Evolutionary conservation across 2,888 invertebrate genomes (phyloP), one percentile per base, ranked within the genome.

Genomic region (Atrina japonica): DNA sequence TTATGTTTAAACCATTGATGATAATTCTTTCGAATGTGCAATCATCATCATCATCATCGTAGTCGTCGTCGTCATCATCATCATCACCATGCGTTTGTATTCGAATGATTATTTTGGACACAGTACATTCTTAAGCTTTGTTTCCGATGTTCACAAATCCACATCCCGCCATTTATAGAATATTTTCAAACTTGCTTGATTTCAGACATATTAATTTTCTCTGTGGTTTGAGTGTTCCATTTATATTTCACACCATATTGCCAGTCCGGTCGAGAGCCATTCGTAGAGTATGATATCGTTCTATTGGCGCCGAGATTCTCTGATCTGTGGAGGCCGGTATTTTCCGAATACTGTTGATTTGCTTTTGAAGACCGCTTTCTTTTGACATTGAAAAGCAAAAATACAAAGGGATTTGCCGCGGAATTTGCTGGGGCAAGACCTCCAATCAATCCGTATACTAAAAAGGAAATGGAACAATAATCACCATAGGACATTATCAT

Each of bases 371-470:
- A 3, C 25, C 56, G 21, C n/a, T 69, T 73, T 9, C 70, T 14
- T 65, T 87, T 86, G 30, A 83, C 80, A 66, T 88, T 90, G 74
- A 90, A 90, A 16, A 84, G 66, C 23, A 90, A 82, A 65, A 90
- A 89, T 14, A 90, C 86, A 69, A 82, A 90, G 1, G 90, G 89
- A 66, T 90, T 90, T 7, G 83, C 83, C 0, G 87, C 86, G 0
- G 89, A 89, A 72, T 90, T 89, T 63, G 88, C 87, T 1, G 88
- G 87, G 0, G 89, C 88, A 66, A 90, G 80, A 6, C 86, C 88
- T 0, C 88, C 89, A 0, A 90, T 75, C 2, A 90, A 65, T 5
- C 84, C 86, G 58, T 86, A 86, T 7, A 86, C 71, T 0, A 68
- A 59, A 5, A 67, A 64, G 6, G 79, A 77, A 23, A 89, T 76